These are phyloP conservation scores for Tineola bisselliella DNA, from an alignment of 2,888 invertebrate genomes.

Conservation along the genomic window DNA sequence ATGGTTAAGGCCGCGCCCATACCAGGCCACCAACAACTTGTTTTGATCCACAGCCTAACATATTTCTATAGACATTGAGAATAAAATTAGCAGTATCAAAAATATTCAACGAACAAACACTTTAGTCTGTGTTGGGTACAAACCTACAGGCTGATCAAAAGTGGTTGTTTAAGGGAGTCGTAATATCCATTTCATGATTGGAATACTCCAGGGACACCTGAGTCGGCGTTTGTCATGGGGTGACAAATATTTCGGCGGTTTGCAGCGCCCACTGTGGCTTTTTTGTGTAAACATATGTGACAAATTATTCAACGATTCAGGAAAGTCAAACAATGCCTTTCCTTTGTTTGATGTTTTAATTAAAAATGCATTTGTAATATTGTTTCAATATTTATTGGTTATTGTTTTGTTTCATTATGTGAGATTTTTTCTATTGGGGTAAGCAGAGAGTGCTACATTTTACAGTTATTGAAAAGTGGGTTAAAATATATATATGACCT, in stretches of 20 bases:
- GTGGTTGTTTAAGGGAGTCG: slow-evolving; percentile 11
- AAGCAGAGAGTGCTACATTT: too few relatives aligned
- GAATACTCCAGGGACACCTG: slow-evolving; percentile 7
- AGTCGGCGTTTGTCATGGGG: slow-evolving; percentile 11
- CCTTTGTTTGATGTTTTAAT: background rate
- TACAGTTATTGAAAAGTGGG: too few relatives aligned
- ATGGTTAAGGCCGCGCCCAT: background rate
- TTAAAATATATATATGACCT: too few relatives aligned
- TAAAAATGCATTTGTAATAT: background rate
- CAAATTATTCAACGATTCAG: slow-evolving; percentile 1
- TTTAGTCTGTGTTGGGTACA: background rate
- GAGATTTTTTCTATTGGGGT: too few relatives aligned
- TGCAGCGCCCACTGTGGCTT: slow-evolving; percentile 4
- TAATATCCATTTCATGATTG: slow-evolving; percentile 12
- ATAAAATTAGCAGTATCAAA: background rate
- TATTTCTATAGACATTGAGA: background rate
- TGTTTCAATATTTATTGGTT: background rate
- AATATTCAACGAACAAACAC: background rate
- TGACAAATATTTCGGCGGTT: slow-evolving; percentile 8
- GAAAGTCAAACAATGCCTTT: background rate
- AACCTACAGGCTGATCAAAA: background rate
- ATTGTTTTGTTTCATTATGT: background rate
- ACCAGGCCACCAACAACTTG: background rate
- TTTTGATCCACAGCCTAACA: background rate
- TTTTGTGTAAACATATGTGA: background rate